A percentile compares a stretch with the other conserved stretches of the same genome.
These are phyloP conservation scores for Drosophila erecta DNA, from an alignment of 1,140 invertebrate genomes.

Conservation along the genomic window DNA sequence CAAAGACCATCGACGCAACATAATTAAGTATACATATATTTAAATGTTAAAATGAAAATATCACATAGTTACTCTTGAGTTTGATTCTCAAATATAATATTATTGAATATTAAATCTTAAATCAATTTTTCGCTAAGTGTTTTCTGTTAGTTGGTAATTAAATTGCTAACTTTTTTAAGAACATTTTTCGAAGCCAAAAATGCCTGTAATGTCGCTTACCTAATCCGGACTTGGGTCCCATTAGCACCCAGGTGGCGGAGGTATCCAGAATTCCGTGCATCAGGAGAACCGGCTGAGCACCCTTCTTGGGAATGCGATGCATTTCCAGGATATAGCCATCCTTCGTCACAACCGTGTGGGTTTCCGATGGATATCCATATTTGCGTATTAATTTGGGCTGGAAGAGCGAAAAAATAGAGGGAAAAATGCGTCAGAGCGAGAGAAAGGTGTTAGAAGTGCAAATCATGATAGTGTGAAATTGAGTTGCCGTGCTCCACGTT, in stretches of 20 bases:
- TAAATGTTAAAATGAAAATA: too few species aligned
- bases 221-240: conserved; percentile 88
- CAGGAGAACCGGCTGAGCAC: conserved; percentile 85
- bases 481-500: conserved; percentile 37
- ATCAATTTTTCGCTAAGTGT: too few species aligned
- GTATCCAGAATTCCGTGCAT: conserved; percentile 91
- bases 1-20: too few species aligned
- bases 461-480: conserved; percentile 76
- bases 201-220: conserved; percentile 44
- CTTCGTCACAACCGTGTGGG: conserved; percentile 85
- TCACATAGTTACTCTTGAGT: too few species aligned
- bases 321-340: conserved; percentile 87
- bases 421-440: conserved; percentile 10
- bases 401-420: conserved; percentile 4
- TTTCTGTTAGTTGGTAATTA: too few species aligned
- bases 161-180: too few species aligned
- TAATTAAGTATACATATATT: too few species aligned
- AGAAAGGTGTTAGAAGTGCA: conserved; percentile 54
- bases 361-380: conserved; percentile 87
- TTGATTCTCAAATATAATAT: too few species aligned
- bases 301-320: conserved; percentile 85
- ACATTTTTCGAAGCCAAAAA: too few species aligned
- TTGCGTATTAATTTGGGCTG: conserved; percentile 85
- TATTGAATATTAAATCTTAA: too few species aligned
- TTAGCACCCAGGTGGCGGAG: conserved; percentile 90